Evolutionary conservation across 1,140 invertebrate species (phyloP), one percentile per base, ranked within the genome.

Genomic region (Temnothorax nylanderi): DNA sequence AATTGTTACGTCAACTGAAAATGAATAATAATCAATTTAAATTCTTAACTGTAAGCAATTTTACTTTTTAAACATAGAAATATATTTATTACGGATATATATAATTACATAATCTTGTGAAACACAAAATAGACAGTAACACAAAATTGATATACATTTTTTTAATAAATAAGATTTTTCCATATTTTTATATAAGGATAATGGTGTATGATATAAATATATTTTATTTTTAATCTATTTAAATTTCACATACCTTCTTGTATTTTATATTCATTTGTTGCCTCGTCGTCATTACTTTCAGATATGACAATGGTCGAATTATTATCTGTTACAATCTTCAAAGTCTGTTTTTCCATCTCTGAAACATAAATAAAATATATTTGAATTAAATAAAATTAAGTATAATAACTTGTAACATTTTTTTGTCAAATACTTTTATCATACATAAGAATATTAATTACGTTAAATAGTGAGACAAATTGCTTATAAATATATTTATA

Each of bases 291-390:
- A 64, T 64, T 16, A 37, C 8, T 34, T 64, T 37, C 32, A 64
- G 6, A 64, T 64, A n/a, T 18, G 5, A 37, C 32, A 64, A 16
- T 64, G 6, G 16, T 18, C 32, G 32, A 21, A 58, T 58, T 37
- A 64, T 64, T 32, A 64, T 64, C 62, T 64, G 7, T 3, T 34
- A 32, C 1, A 64, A 37, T 10, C 6, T 34, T 37, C 16, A 64
- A 18, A 64, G 26, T 62, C 21, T 65, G 16, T 37, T 37, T 18
- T 34, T 3, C 18, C 5, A 34, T 65, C 8, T 65, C 62, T 65
- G 26, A 65, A 65, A 65, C 62, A 64, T 60, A 62, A 65, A 65
- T 26, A 58, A 26, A 21, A 58, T 58, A 65, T 18, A 65, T 65
- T 18, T 51, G 49, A 18, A 51, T 51, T 51, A 51, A 51, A 51